A percentile compares a stretch with the other conserved stretches of the same genome.
These are phyloP conservation scores for Lepidocyrtinus sp. DNA, from an alignment of 2,888 invertebrate genomes.

Conservation along the genomic window DNA sequence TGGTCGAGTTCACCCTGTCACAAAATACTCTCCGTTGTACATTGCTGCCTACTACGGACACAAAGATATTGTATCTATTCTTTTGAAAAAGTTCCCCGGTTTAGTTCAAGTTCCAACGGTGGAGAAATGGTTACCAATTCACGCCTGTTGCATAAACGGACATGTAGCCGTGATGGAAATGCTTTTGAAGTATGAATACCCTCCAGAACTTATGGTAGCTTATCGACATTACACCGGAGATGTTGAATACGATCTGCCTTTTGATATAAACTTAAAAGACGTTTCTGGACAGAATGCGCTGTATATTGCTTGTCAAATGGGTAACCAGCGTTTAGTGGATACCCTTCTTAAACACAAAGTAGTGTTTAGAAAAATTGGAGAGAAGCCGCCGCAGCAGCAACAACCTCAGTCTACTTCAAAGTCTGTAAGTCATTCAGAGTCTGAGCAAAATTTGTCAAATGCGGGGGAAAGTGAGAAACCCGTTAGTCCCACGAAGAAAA, in stretches of 20 bases:
- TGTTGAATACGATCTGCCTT: conserved; percentile 86
- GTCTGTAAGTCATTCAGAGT: conserved; percentile 41
- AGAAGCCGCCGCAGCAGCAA: conserved; percentile 17
- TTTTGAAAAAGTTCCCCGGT: conserved; percentile 87
- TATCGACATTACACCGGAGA: conserved; percentile 72
- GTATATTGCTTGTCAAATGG: conserved; percentile 89
- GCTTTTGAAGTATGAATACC: conserved; percentile 85
- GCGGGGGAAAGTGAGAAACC: conserved; percentile 49
- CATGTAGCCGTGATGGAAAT: conserved; percentile 84
- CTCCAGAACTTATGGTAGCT: conserved; percentile 79
- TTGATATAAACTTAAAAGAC: conserved; percentile 93
- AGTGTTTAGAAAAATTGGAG: conserved; percentile 63
- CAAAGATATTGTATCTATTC: conserved; percentile 81
- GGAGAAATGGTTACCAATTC: conserved; percentile 92
- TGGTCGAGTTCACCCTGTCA: conserved; percentile 90
- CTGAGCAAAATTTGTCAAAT: conserved; percentile 49
- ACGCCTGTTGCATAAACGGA: conserved; percentile 93
- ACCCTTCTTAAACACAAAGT: conserved; percentile 77
- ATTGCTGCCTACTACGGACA: conserved; percentile 91
- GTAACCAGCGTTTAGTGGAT: conserved; percentile 85
- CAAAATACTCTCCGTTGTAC: conserved; percentile 93
- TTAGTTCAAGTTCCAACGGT: conserved; percentile 89
- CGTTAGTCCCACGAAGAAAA: conserved; percentile 77
- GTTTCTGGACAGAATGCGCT: conserved; percentile 92
- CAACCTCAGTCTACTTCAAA: conserved; percentile 31